Evolutionary conservation across 2,797 vertebrate species (phyloP).

Genomic region (Valencia hispanica): DNA sequence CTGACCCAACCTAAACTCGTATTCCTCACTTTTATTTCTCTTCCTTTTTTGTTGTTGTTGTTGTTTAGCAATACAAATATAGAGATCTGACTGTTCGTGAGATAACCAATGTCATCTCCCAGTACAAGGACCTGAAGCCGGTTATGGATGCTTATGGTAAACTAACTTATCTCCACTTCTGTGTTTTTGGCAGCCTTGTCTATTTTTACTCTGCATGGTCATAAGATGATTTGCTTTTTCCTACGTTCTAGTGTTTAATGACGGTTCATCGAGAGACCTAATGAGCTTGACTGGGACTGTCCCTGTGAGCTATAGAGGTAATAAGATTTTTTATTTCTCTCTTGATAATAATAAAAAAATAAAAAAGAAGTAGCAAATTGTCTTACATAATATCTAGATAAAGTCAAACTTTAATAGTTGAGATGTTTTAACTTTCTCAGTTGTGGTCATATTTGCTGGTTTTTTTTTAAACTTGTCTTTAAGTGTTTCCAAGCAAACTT

Average conservation of each 20-base stretch:
- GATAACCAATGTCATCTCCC: constrained; percentile 89
- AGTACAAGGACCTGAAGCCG: constrained; percentile 98
- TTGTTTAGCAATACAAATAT: constrained; percentile 92
- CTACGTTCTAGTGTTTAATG: constrained; percentile 91
- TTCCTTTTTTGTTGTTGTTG: background rate
- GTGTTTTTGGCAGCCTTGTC: background rate
- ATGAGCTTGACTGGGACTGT: constrained; percentile 97
- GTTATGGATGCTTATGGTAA: constrained; percentile 95
- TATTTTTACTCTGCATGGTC: background rate
- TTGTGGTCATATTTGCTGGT: background rate
- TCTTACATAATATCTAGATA: background rate
- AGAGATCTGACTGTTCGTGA: constrained; percentile 94
- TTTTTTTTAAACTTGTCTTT: background rate
- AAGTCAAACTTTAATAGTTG: background rate
- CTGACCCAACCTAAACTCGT: background rate
- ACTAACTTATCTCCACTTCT: background rate
- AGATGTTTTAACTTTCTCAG: background rate
- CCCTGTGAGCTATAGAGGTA: constrained; percentile 96
- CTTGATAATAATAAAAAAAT: background rate
- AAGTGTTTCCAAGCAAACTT: background rate
- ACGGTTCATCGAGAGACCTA: constrained; percentile 92
- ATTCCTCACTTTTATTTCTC: background rate
- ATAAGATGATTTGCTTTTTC: background rate
- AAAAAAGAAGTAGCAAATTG: background rate
- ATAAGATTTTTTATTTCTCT: background rate